A percentile compares a stretch with the other conserved stretches of the same genome.
phyloP scores from a whole-genome alignment of 2,888 invertebrate species.

The Caradrina clavipalpis region DNA sequence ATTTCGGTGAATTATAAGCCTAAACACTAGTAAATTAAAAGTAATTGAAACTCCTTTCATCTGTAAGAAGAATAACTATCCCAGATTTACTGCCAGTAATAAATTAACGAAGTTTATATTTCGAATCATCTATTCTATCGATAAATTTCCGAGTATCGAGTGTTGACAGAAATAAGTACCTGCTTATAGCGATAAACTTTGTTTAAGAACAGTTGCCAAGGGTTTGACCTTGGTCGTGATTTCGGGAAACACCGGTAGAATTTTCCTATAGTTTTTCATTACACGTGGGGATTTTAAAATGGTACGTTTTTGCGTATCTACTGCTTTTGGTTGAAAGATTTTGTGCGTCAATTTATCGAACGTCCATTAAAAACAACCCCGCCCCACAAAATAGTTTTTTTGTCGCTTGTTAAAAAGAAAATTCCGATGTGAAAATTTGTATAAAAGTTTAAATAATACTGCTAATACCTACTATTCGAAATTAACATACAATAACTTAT shows the following conservation, averaged over 20 bases:
- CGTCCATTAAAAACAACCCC: too few species aligned
- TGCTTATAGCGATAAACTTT: conserved; percentile 10
- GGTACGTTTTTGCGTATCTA: too few species aligned
- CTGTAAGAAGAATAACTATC: too few species aligned
- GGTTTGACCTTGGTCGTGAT: conserved; percentile 10
- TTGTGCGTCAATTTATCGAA: too few species aligned
- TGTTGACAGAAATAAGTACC: conserved; percentile 18
- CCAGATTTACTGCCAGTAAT: conserved; percentile 18
- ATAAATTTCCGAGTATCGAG: conserved; percentile 26
- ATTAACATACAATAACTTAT: conserved; percentile 30
- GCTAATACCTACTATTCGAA: conserved; percentile 2
- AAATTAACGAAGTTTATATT: conserved; percentile 33
- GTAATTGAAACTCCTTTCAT: conserved; percentile 7
- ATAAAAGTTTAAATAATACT: too few species aligned
- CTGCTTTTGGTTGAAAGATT: too few species aligned
- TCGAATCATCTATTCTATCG: conserved; percentile 5
- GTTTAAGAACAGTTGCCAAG: conserved; percentile 36
- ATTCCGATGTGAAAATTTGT: too few species aligned
- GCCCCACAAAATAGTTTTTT: too few species aligned
- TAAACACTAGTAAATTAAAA: neutral
- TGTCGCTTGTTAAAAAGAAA: too few species aligned
- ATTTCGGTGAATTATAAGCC: too few species aligned
- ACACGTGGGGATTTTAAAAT: neutral
- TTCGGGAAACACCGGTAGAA: conserved; percentile 21
- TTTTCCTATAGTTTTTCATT: conserved; percentile 7